Conservation (phyloP, 2,797 vertebrate species). For the Tarsius wallacei region DNA sequence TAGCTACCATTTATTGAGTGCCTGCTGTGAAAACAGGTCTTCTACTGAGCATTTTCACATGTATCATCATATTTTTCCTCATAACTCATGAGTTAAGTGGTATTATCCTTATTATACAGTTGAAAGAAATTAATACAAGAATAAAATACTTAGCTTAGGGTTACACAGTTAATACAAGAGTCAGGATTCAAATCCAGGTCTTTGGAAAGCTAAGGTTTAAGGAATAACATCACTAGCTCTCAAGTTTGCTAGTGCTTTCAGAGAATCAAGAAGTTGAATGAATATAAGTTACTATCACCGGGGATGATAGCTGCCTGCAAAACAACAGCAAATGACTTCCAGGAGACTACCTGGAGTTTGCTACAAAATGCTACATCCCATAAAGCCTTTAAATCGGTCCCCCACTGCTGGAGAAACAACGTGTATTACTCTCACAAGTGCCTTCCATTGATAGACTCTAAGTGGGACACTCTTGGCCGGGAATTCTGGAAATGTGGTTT, state of each 20-base stretch:
- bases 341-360: background rate
- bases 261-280: background rate
- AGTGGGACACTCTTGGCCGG: background rate
- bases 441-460: background rate
- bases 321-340: background rate
- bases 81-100: background rate
- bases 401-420: background rate
- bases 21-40: background rate
- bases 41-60: background rate
- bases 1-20: background rate
- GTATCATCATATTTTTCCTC: background rate
- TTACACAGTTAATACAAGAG: background rate
- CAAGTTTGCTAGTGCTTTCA: conserved; percentile 25
- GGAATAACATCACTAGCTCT: background rate
- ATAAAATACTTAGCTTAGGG: background rate
- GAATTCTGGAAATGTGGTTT: background rate
- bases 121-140: conserved; percentile 41
- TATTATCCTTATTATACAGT: background rate
- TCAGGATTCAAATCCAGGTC: background rate
- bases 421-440: background rate
- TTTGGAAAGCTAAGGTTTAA: background rate
- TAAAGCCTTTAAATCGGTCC: background rate
- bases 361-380: background rate
- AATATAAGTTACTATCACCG: background rate
- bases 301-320: background rate